phyloP scores from a whole-genome alignment of 2,113 vertebrate species.

The Oreochromis tanganicae region DNA sequence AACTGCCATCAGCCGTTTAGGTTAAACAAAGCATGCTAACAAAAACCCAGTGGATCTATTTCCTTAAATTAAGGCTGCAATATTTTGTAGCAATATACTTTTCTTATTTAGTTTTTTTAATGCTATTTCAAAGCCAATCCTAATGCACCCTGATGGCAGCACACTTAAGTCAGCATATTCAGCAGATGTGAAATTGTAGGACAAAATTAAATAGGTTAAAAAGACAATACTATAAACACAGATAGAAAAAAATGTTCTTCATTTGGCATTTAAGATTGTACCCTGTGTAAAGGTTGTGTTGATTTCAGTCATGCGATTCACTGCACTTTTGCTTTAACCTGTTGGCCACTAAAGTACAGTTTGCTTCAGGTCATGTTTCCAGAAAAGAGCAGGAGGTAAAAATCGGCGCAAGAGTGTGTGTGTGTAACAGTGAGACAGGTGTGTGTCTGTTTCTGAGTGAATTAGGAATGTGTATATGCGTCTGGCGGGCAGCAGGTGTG shows the following conservation, averaged over 20 bases:
- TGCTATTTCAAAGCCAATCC: background rate
- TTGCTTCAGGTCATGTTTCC: background rate
- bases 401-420: slow-evolving; percentile 2
- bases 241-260: background rate
- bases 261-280: background rate
- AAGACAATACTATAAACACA: background rate
- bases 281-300: background rate
- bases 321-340: background rate
- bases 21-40: background rate
- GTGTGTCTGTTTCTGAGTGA: background rate
- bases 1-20: background rate
- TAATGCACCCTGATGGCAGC: background rate
- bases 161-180: background rate
- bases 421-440: background rate
- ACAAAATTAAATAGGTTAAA: background rate
- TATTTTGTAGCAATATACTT: background rate
- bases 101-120: background rate
- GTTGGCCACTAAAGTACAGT: background rate
- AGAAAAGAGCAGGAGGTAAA: slow-evolving; percentile 24
- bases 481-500: slow-evolving; percentile 47
- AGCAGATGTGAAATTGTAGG: background rate
- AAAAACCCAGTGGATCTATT: background rate
- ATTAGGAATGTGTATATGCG: background rate
- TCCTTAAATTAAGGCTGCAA: background rate
- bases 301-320: background rate